Evolutionary conservation across 2,888 invertebrate species (phyloP).

Genomic region (Gastracanthus pulcherrimus): DNA sequence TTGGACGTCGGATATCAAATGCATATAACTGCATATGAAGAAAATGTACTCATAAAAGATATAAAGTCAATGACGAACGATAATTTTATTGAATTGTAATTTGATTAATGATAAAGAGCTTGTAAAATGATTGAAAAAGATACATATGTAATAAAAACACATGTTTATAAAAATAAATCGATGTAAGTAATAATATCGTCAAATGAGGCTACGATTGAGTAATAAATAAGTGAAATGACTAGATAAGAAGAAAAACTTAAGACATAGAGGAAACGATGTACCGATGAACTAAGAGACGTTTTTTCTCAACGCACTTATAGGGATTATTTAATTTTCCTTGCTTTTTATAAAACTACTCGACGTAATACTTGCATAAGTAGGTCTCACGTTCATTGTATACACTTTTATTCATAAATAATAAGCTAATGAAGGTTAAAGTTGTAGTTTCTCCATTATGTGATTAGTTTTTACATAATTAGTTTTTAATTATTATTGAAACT

Average conservation of each 20-base stretch:
- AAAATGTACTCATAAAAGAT: too few species aligned
- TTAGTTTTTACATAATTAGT: constrained; percentile 36
- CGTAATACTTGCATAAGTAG: constrained; percentile 14
- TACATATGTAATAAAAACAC: not conserved
- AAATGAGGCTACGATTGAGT: not conserved
- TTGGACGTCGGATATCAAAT: too few species aligned
- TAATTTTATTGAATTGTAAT: too few species aligned
- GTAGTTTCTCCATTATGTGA: constrained; percentile 11
- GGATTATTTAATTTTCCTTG: constrained; percentile 3
- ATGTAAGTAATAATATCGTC: not conserved
- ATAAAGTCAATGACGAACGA: too few species aligned
- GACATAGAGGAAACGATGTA: not conserved
- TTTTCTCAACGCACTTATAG: not conserved
- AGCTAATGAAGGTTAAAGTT: constrained; percentile 3
- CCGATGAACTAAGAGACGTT: not conserved
- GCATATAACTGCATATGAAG: too few species aligned
- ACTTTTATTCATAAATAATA: not conserved
- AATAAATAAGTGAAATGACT: too few species aligned
- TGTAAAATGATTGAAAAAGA: too few species aligned
- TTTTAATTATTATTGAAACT: constrained; percentile 9
- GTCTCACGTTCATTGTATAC: constrained; percentile 1
- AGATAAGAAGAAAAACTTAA: not conserved
- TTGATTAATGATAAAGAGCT: too few species aligned
- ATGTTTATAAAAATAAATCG: not conserved
- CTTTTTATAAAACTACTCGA: not conserved